phyloP scores from a whole-genome alignment of 1,140 invertebrate species.

The Trichonephila clavata region DNA sequence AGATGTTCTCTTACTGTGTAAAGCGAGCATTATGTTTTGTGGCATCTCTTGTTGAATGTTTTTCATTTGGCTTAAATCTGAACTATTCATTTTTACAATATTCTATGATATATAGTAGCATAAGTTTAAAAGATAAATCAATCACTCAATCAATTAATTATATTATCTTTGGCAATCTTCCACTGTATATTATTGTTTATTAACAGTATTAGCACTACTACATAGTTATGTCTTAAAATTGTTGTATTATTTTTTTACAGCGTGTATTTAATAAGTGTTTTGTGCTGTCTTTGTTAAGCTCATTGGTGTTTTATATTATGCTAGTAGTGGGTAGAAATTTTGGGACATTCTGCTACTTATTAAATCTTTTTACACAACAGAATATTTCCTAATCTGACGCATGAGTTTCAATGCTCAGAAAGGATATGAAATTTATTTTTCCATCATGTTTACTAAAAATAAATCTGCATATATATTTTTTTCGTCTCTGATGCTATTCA shows the following conservation, averaged over 20 bases:
- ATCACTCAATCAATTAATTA: not conserved
- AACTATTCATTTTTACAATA: not conserved
- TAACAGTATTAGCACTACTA: constrained; percentile 72
- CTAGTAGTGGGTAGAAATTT: constrained; percentile 57
- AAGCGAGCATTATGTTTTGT: not conserved
- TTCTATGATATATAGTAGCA: not conserved
- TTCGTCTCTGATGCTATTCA: not conserved
- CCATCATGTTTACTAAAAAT: not conserved
- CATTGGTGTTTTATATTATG: constrained; percentile 44
- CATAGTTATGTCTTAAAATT: constrained; percentile 49
- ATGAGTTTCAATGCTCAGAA: not conserved
- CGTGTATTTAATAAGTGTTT: constrained; percentile 35
- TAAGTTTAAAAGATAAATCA: not conserved
- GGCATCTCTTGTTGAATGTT: not conserved
- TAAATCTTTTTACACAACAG: not conserved
- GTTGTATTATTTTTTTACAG: constrained; percentile 72
- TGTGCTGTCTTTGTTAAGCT: constrained; percentile 34
- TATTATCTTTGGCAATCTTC: constrained; percentile 27
- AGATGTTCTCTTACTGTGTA: not conserved
- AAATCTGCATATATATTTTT: not conserved
- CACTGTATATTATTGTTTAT: constrained; percentile 62
- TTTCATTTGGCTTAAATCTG: not conserved
- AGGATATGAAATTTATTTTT: constrained; percentile 13
- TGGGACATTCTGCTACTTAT: constrained; percentile 27
- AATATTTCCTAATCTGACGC: not conserved